Evolutionary conservation across 1,140 invertebrate species (phyloP), one percentile per base, ranked within the genome.

Genomic region (Eumeta japonica): DNA sequence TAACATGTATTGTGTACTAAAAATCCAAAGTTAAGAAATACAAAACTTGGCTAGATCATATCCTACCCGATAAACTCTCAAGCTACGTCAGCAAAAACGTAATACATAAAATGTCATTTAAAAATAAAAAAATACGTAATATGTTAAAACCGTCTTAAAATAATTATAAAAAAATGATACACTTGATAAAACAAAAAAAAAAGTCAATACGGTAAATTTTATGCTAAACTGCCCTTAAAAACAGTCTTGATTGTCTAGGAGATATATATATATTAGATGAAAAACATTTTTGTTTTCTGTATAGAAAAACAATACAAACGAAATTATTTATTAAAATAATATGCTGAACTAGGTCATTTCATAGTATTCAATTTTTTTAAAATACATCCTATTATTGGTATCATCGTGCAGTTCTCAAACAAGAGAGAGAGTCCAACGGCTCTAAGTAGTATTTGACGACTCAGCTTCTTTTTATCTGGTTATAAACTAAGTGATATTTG

Each of bases 121-220:
- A 28, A 16, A 28, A 37, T 15, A 11, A 27, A 37, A 28, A 28
- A 27, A 16, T 28, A 39, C 11, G 68, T 36, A 37, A 40, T 45
- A 50, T 75, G 66, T 66, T 31, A 37, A 46, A 42, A 37, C 13
- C 31, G 35, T 7, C 43, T 41, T 30, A 11, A 20, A 37, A 39
- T 28, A 13, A 10, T 40, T 39, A 35, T 16, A 20, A 16, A 15
- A 28, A n/a, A 20, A 9, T 34, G 14, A 20, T 47, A 48, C 28
- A 38, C 37, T n/a, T n/a, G n/a, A n/a, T n/a, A n/a, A n/a, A n/a
- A n/a, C n/a, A n/a, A n/a, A n/a, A n/a, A n/a, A n/a, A n/a, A n/a
- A n/a, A n/a, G n/a, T n/a, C n/a, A n/a, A n/a, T n/a, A n/a, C 13
- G 30, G 37, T 3, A 11, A 16, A 35, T 37, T 34, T 38, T 34